Conservation (phyloP, 2,888 invertebrate species). For the Yponomeuta plumbellus region DNA sequence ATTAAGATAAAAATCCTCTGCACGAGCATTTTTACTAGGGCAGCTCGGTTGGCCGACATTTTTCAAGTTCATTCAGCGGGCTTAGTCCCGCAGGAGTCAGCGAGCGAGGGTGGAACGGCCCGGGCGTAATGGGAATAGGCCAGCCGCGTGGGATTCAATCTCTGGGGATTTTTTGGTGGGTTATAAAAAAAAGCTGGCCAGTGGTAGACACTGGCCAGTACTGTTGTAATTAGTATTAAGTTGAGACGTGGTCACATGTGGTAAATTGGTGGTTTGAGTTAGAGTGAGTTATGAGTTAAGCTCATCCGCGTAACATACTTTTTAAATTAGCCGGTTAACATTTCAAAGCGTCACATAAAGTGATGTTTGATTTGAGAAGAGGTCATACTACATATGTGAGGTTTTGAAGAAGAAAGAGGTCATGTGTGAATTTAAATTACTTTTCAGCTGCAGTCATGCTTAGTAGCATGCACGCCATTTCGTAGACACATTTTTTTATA, state of each 20-base stretch:
- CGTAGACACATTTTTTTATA: no score
- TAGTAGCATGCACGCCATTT: no score
- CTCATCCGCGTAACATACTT: no score
- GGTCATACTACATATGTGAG: no score
- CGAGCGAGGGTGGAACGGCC: conserved; percentile 27
- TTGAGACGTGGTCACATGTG: not conserved
- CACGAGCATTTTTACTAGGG: not conserved
- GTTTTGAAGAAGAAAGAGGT: no score
- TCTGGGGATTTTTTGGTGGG: conserved; percentile 63
- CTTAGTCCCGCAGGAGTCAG: conserved; percentile 48
- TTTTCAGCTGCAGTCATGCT: no score
- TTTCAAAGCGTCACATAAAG: no score
- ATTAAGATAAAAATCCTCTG: not conserved
- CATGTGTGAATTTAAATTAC: no score
- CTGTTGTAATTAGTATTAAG: not conserved
- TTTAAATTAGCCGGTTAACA: no score
- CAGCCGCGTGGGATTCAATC: conserved; percentile 72
- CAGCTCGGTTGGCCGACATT: conserved; percentile 36
- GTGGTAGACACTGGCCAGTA: conserved; percentile 12
- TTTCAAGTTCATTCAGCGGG: conserved; percentile 51
- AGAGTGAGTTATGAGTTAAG: not conserved
- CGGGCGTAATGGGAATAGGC: conserved; percentile 40
- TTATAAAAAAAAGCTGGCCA: conserved; percentile 48
- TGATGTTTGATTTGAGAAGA: no score
- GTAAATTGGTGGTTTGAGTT: not conserved